Evolutionary conservation across 2,888 invertebrate genomes (phyloP).

Genomic region (Magallana nippona): DNA sequence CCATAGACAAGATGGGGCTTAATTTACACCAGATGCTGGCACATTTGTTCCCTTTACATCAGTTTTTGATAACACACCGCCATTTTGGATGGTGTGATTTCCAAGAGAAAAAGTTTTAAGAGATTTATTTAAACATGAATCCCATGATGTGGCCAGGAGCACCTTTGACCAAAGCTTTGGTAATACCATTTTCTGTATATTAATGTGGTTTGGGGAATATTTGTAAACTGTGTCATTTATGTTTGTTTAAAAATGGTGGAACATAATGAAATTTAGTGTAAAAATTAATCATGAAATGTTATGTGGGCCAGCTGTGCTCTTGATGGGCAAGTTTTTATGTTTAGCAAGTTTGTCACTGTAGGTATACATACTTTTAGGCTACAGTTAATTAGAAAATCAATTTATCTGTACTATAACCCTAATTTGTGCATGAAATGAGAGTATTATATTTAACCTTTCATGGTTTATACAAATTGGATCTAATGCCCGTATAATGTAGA

Average conservation of each 20-base stretch:
- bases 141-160: conserved; percentile 54
- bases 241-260: not conserved
- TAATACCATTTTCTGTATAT: conserved; percentile 41
- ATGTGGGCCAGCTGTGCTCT: conserved; percentile 24
- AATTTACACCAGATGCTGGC: conserved; percentile 51
- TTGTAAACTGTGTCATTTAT: not conserved
- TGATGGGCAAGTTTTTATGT: not conserved
- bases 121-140: conserved; percentile 45
- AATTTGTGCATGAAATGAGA: conserved; percentile 25
- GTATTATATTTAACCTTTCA: conserved; percentile 35
- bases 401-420: conserved; percentile 20
- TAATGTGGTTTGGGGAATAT: not conserved
- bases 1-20: conserved; percentile 50
- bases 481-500: conserved; percentile 35
- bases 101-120: conserved; percentile 33
- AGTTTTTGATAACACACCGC: conserved; percentile 45
- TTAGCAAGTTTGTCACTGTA: conserved; percentile 8
- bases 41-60: conserved; percentile 29
- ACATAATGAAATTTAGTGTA: not conserved
- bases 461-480: conserved; percentile 25
- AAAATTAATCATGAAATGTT: not conserved
- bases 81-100: conserved; percentile 45
- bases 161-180: conserved; percentile 52
- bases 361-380: conserved; percentile 17
- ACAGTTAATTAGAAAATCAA: conserved; percentile 29